Evolutionary conservation across 2,113 vertebrate species (phyloP).

Genomic region (Sialia sialis): DNA sequence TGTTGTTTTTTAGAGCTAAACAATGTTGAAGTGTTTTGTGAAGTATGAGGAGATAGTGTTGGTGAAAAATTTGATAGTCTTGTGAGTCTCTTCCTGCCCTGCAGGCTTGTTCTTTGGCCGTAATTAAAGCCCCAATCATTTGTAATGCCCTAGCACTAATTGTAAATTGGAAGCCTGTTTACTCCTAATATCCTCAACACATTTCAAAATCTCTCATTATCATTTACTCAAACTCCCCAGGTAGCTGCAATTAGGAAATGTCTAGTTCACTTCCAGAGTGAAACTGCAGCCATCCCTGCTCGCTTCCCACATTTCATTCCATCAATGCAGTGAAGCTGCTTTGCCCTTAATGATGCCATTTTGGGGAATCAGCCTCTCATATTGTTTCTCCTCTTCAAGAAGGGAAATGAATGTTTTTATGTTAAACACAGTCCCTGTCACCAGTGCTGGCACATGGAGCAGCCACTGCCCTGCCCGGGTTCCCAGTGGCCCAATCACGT

Average conservation of each 20-base stretch:
- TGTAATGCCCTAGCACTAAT: neutral
- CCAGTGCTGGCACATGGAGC: neutral
- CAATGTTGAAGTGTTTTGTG: neutral
- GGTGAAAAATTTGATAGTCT: neutral
- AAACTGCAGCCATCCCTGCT: neutral
- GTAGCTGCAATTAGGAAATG: neutral
- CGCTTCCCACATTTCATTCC: neutral
- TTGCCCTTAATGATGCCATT: neutral
- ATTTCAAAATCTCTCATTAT: neutral
- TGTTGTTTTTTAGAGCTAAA: neutral
- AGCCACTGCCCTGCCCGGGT: neutral
- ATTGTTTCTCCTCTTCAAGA: neutral
- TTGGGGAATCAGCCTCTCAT: neutral
- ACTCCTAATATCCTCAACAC: neutral
- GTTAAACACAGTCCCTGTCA: neutral
- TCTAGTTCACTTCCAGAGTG: neutral
- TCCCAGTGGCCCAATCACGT: neutral
- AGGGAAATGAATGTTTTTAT: neutral
- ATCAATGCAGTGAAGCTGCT: neutral
- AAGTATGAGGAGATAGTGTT: neutral
- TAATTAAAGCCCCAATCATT: neutral
- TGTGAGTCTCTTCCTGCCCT: neutral
- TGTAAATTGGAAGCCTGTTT: neutral
- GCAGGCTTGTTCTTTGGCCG: neutral
- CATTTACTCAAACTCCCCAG: neutral